phyloP scores from a whole-genome alignment of 2,797 vertebrate genomes.

The Anabacerthia variegaticeps region DNA sequence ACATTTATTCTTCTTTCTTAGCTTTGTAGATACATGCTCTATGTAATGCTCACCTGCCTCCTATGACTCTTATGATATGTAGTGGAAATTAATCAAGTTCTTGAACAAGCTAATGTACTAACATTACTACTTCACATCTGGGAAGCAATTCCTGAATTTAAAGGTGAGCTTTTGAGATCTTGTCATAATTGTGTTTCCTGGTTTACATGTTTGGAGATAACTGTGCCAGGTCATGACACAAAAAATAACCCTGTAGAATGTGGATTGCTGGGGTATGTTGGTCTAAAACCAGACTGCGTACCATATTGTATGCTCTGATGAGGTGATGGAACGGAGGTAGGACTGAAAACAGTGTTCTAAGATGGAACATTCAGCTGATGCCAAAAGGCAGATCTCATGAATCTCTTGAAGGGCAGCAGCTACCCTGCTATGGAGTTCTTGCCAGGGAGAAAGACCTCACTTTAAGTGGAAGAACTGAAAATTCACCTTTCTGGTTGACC shows the following conservation, averaged over 20 bases:
- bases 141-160: neutral
- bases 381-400: neutral
- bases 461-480: neutral
- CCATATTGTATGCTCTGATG: neutral
- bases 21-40: neutral
- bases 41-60: neutral
- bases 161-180: neutral
- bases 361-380: neutral
- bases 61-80: accelerated
- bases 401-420: neutral
- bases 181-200: neutral
- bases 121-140: neutral
- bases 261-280: neutral
- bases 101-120: neutral
- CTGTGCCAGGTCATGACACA: neutral
- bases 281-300: neutral
- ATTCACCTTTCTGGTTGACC: neutral
- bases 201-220: neutral
- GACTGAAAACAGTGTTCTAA: neutral
- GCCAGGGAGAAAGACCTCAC: neutral
- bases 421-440: neutral
- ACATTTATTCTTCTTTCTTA: neutral
- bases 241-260: neutral
- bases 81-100: neutral
- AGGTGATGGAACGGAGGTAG: neutral